A percentile compares a stretch with the other conserved stretches of the same genome.
Evolutionary conservation across 1,140 invertebrate genomes (phyloP).

Genomic region (Lepidurus couesii): DNA sequence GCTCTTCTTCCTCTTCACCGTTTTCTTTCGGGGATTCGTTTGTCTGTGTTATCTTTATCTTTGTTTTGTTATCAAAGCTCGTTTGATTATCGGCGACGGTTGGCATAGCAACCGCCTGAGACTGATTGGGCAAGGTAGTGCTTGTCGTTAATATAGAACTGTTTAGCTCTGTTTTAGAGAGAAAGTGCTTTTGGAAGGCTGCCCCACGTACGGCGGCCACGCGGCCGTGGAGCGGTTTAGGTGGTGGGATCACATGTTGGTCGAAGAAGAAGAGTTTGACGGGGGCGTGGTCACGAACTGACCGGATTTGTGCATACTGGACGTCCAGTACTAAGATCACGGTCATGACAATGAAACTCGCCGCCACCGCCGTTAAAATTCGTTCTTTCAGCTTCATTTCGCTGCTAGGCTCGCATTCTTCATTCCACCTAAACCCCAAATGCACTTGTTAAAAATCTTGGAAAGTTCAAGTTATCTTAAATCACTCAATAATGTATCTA

Average conservation of each 20-base stretch:
- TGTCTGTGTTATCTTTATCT: not conserved
- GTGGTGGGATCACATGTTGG: not conserved
- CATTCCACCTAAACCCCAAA: too few relatives aligned
- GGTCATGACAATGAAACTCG: constrained; percentile 37
- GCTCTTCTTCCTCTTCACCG: not conserved
- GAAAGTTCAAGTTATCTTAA: too few relatives aligned
- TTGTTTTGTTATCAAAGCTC: not conserved
- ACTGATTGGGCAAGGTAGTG: not conserved
- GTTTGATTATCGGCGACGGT: not conserved
- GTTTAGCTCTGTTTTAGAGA: not conserved
- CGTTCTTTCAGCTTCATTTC: constrained; percentile 39
- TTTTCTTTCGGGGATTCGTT: not conserved
- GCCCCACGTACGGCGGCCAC: not conserved
- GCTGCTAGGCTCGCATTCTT: not conserved
- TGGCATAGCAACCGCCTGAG: not conserved
- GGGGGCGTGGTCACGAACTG: constrained; percentile 30
- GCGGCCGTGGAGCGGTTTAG: constrained; percentile 20
- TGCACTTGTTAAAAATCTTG: too few relatives aligned
- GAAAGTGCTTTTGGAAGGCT: constrained; percentile 35
- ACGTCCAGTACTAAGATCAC: constrained; percentile 37
- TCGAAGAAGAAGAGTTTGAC: constrained; percentile 9
- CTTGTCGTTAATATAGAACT: not conserved
- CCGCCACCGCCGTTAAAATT: constrained; percentile 34
- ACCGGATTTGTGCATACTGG: constrained; percentile 40
- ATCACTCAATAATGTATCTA: too few relatives aligned